Percentiles rank a stretch among this genome's conserved stretches.
phyloP scores from a whole-genome alignment of 1,140 invertebrate genomes.

The Myzus persicae region DNA sequence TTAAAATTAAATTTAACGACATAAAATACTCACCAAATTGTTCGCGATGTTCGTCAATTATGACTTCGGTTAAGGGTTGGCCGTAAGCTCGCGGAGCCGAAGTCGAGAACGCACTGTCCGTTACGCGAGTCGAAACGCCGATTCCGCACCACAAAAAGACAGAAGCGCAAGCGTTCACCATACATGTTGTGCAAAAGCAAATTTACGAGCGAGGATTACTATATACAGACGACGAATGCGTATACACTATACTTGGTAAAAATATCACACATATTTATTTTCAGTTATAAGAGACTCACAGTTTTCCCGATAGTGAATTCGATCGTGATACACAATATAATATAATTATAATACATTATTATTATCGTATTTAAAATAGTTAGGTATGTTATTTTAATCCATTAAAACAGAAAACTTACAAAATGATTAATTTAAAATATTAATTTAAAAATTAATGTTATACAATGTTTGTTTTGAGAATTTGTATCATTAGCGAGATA shows the following conservation, averaged over 20 bases:
- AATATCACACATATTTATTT: neutral
- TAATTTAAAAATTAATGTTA: neutral
- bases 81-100: neutral
- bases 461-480: neutral
- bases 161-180: neutral
- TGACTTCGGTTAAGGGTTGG: neutral
- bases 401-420: neutral
- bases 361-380: neutral
- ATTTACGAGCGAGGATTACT: neutral
- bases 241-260: neutral
- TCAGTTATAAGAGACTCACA: neutral
- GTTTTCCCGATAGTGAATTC: neutral
- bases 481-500: neutral
- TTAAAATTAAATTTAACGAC: neutral
- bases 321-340: neutral
- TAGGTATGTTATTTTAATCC: neutral
- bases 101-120: constrained; percentile 43
- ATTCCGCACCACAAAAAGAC: neutral
- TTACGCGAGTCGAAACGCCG: neutral
- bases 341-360: neutral
- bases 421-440: neutral
- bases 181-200: neutral
- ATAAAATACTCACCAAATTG: constrained; percentile 5
- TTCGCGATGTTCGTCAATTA: neutral
- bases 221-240: neutral